Conservation (phyloP, 1,140 invertebrate species). For the Monochamus saltuarius region DNA sequence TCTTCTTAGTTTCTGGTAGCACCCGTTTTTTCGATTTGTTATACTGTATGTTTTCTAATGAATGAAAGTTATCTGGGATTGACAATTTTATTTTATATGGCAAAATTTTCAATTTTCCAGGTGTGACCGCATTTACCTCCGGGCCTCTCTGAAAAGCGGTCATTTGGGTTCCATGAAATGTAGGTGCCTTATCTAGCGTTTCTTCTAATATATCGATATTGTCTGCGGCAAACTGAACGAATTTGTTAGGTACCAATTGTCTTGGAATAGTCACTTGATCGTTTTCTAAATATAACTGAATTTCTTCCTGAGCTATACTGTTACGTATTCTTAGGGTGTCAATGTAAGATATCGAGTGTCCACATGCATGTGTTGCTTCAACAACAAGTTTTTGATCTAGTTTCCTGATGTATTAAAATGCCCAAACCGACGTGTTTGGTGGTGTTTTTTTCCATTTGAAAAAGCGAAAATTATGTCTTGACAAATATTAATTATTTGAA, state of each 20-base stretch:
- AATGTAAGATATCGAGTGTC: too few species aligned
- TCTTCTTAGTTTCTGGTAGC: too few species aligned
- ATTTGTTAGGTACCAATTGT: conserved; percentile 13
- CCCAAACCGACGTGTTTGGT: neutral
- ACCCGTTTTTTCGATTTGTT: neutral
- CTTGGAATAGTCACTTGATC: neutral
- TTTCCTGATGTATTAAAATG: conserved; percentile 5
- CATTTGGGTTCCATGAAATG: conserved; percentile 22
- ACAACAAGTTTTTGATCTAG: neutral
- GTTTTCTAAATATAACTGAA: neutral
- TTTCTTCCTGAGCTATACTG: conserved; percentile 15
- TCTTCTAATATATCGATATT: conserved; percentile 20
- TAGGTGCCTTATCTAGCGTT: conserved; percentile 11
- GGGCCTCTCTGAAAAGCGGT: conserved; percentile 10
- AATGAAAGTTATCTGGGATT: conserved; percentile 6
- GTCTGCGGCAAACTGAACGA: conserved; percentile 19
- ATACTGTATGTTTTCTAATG: neutral
- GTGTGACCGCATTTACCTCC: too few species aligned
- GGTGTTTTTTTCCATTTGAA: neutral
- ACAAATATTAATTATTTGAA: neutral
- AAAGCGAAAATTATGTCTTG: neutral
- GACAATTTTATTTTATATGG: neutral
- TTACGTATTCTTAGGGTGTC: conserved; percentile 9
- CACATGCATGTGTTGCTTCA: too few species aligned
- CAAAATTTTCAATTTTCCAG: conserved; percentile 7